Evolutionary conservation across 2,797 vertebrate species (phyloP), one percentile per base, ranked within the genome.

Genomic region (Tarsius wallacei): DNA sequence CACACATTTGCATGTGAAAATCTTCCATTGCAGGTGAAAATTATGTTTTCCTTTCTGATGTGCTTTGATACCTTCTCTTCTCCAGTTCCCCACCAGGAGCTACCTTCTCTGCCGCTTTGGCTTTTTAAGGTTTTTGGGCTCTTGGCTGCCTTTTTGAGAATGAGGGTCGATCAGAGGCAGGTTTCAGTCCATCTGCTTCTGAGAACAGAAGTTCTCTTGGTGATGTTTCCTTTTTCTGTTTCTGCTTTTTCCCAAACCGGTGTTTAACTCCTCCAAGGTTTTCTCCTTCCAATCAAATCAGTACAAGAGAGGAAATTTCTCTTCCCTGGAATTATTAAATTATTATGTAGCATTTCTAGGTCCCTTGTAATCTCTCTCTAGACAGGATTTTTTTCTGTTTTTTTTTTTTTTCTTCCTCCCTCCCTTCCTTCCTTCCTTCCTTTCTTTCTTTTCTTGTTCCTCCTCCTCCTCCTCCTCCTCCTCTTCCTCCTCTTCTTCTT

Each of bases 361-460:
- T 66, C 51, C 19, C 89, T 94, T 90, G 36, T 55, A 63, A 26
- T 85, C 16, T 94, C 31, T 83, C 24, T 91, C 47, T 51, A 90
- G 70, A 80, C 17, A 57, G 1, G 31, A 31, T 77, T 49, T 78
- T 28, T n/a, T 22, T 70, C 71, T 83, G 6, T 55, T 51, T 11
- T 64, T 51, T 74, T 1, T 9, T 26, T 74, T 26, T 36, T 31
- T 66, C 33, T 76, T 42, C 42, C 42, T 42, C 5, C 42, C n/a
- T n/a, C n/a, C n/a, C n/a, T n/a, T n/a, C n/a, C n/a, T n/a, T n/a
- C n/a, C n/a, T n/a, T n/a, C n/a, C n/a, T n/a, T n/a, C n/a, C n/a
- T n/a, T n/a, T n/a, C n/a, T n/a, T n/a, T n/a, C n/a, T n/a, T n/a
- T n/a, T n/a, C n/a, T n/a, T n/a, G n/a, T n/a, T n/a, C n/a, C n/a